phyloP scores from a whole-genome alignment of 2,113 vertebrate species.

The Perca flavescens region DNA sequence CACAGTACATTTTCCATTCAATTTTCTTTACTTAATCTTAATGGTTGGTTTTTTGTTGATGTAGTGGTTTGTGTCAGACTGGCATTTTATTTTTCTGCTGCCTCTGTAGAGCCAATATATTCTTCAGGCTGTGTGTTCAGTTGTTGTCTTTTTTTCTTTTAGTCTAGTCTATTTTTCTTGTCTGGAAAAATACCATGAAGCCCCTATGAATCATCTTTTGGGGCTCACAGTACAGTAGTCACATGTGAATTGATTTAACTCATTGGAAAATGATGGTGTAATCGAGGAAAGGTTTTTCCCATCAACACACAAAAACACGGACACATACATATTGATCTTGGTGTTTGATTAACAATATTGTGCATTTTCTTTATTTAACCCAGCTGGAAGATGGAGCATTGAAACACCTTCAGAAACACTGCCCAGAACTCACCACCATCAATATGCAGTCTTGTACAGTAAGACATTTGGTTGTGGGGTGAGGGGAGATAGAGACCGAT shows the following conservation, averaged over 20 bases:
- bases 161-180: background rate
- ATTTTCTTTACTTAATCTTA: background rate
- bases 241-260: background rate
- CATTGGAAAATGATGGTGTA: background rate
- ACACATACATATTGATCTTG: background rate
- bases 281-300: background rate
- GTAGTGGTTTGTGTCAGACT: slow-evolving; percentile 3
- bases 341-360: background rate
- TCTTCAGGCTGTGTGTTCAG: background rate
- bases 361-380: slow-evolving; percentile 15
- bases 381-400: slow-evolving; percentile 93
- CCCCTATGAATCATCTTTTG: background rate
- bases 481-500: background rate
- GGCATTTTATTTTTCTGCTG: slow-evolving; percentile 28
- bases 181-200: background rate
- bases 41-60: slow-evolving; percentile 22
- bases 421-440: slow-evolving; percentile 92
- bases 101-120: background rate
- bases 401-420: slow-evolving; percentile 93
- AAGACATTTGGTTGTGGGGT: slow-evolving; percentile 66
- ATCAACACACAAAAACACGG: background rate
- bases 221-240: background rate
- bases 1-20: background rate
- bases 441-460: slow-evolving; percentile 94
- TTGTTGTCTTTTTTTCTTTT: background rate